A percentile compares a stretch with the other conserved stretches of the same genome.
Conservation (phyloP, 2,797 vertebrate species). For the Anguilla obscura region DNA sequence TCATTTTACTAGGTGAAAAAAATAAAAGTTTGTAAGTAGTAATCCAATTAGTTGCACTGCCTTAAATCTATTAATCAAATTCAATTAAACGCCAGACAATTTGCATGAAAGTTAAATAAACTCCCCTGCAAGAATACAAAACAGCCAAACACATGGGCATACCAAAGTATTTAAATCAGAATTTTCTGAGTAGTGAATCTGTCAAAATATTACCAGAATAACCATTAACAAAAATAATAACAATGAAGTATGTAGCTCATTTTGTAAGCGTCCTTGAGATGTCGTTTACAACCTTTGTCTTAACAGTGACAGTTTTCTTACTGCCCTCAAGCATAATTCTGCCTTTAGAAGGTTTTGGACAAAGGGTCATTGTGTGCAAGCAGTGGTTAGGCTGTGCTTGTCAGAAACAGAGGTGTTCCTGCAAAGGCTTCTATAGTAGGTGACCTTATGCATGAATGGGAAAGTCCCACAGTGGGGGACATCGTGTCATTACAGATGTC, state of each 20-base stretch:
- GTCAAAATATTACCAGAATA: not conserved
- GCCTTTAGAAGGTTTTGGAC: not conserved
- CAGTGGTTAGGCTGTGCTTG: not conserved
- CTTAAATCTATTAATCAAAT: not conserved
- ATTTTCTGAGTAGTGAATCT: not conserved
- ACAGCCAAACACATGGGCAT: not conserved
- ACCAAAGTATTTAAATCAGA: not conserved
- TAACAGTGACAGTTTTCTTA: not conserved
- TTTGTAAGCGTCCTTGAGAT: not conserved
- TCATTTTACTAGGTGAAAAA: not conserved
- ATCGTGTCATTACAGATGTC: no score
- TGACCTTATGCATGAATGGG: slow-evolving; percentile 10
- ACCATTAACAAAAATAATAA: not conserved
- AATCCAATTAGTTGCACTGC: not conserved
- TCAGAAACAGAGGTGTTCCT: not conserved
- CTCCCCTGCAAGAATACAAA: not conserved
- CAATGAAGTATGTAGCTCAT: not conserved
- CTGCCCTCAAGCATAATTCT: not conserved
- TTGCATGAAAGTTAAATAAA: not conserved
- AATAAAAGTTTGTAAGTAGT: not conserved
- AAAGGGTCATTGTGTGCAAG: not conserved
- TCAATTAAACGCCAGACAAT: not conserved
- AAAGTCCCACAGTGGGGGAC: not conserved
- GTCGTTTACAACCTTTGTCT: not conserved
- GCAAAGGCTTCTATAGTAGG: not conserved